phyloP scores from a whole-genome alignment of 2,888 invertebrate species.

The Ecdyonurus torrentis region DNA sequence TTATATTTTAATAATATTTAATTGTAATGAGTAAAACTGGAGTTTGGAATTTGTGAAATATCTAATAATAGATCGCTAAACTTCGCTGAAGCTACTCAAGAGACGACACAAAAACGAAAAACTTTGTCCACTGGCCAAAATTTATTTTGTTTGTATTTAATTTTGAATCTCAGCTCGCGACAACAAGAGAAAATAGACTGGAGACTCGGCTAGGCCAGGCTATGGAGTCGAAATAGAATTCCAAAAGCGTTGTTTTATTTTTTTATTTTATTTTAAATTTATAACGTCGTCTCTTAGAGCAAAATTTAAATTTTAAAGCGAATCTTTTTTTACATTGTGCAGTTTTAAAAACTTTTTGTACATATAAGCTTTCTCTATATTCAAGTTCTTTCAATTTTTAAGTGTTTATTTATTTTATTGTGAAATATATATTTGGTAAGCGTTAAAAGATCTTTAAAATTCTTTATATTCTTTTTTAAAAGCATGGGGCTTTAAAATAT shows the following conservation, averaged over 20 bases:
- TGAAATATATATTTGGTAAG: too few species aligned
- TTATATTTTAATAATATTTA: not conserved
- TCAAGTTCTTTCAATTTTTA: too few species aligned
- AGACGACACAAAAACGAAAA: too few species aligned
- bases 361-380: too few species aligned
- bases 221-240: not conserved
- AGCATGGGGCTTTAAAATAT: too few species aligned
- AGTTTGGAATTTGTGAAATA: not conserved
- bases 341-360: too few species aligned
- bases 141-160: not conserved
- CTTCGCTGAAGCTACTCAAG: too few species aligned
- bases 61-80: not conserved
- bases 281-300: not conserved
- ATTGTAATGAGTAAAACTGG: not conserved
- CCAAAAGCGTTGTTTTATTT: not conserved
- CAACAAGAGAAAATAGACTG: not conserved
- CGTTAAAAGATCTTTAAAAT: too few species aligned
- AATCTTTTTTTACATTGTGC: too few species aligned
- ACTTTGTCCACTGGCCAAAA: not conserved
- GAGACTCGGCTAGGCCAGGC: not conserved
- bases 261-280: not conserved
- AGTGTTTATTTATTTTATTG: too few species aligned
- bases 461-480: too few species aligned
- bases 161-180: not conserved
- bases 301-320: not conserved